Conservation (phyloP, 2,888 invertebrate species). For the Sympetrum striolatum region DNA sequence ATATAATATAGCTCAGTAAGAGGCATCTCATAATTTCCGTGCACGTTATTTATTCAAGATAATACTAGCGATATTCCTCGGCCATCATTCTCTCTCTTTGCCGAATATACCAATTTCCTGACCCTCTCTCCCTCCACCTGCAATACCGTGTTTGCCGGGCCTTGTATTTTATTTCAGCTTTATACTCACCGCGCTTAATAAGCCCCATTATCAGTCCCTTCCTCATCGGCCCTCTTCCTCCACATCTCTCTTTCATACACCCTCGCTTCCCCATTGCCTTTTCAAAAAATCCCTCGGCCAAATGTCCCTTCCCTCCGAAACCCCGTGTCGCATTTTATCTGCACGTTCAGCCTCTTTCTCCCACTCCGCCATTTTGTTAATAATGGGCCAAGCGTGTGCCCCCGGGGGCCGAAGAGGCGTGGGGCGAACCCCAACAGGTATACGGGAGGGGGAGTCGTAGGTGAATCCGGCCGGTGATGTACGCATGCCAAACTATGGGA, state of each 20-base stretch:
- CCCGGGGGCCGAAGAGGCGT: not conserved
- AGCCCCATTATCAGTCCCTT: constrained; percentile 25
- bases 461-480: not conserved
- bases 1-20: too few relatives aligned
- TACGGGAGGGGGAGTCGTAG: not conserved
- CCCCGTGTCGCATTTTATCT: constrained; percentile 28
- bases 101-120: not conserved
- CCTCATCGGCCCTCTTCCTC: not conserved
- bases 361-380: not conserved
- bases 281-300: not conserved
- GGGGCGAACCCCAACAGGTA: not conserved
- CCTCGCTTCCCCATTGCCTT: not conserved
- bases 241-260: not conserved
- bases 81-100: not conserved
- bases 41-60: too few relatives aligned
- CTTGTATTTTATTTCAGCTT: constrained; percentile 34
- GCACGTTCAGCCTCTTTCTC: not conserved
- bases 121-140: not conserved
- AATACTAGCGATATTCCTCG: too few relatives aligned
- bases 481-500: not conserved
- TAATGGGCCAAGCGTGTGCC: not conserved
- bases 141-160: not conserved
- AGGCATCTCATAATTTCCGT: too few relatives aligned
- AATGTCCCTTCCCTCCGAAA: not conserved
- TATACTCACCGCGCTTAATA: constrained; percentile 29